A percentile compares a stretch with the other conserved stretches of the same genome.
Conservation (phyloP, 2,113 vertebrate species). For the Regulus satrapa region DNA sequence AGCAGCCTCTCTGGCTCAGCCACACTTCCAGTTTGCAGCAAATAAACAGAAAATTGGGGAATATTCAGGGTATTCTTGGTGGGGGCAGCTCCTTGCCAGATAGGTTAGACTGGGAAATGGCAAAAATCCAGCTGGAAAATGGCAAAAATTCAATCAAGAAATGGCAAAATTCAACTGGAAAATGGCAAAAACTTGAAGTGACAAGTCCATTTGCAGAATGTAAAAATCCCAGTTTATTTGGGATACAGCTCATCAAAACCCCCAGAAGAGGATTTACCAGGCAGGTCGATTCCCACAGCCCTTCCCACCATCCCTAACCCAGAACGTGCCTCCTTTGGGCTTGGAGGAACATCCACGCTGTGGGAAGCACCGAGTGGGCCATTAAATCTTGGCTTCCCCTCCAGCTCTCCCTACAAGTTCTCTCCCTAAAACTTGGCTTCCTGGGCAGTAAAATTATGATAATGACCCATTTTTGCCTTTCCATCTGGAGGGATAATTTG, state of each 20-base stretch:
- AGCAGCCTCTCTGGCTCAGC: background rate
- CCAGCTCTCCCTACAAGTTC: background rate
- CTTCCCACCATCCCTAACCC: background rate
- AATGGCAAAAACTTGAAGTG: rapidly evolving
- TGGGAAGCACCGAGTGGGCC: rapidly evolving
- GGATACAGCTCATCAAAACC: rapidly evolving
- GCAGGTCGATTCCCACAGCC: background rate
- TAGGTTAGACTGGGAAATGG: background rate
- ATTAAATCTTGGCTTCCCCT: background rate
- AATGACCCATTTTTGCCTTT: background rate
- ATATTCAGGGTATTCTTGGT: rapidly evolving
- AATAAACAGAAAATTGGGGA: background rate
- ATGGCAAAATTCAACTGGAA: rapidly evolving
- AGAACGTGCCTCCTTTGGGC: rapidly evolving
- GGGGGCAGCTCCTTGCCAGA: background rate
- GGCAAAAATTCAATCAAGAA: background rate
- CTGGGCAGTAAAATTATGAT: background rate
- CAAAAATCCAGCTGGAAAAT: rapidly evolving
- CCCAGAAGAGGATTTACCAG: rapidly evolving
- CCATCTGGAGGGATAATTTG: background rate
- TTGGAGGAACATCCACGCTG: rapidly evolving
- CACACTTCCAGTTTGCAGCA: rapidly evolving
- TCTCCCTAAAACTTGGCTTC: background rate
- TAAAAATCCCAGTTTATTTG: rapidly evolving
- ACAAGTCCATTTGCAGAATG: rapidly evolving